Evolutionary conservation across 2,797 vertebrate genomes (phyloP).

Genomic region (Tauraco hartlaubi): DNA sequence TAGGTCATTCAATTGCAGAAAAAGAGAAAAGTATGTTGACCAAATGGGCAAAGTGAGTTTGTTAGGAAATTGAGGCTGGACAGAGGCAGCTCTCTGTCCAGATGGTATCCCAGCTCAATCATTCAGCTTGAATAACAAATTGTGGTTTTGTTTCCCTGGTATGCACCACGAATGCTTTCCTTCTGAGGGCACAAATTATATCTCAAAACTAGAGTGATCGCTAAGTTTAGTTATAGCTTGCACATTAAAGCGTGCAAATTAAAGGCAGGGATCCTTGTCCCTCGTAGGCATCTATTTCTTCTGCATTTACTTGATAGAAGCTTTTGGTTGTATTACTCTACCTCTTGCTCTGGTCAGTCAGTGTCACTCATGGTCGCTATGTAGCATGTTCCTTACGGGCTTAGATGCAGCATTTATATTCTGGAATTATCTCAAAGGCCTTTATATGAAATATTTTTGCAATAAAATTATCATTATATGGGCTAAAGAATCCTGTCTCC

Average conservation of each 20-base stretch:
- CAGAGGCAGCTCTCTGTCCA: neutral
- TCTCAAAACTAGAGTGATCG: neutral
- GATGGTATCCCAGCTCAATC: neutral
- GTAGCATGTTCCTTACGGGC: accelerated
- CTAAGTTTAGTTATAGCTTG: neutral
- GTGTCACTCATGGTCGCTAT: neutral
- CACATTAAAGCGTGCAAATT: neutral
- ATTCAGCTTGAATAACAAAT: neutral
- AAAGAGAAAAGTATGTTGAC: neutral
- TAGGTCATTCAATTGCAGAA: neutral
- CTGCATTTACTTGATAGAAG: neutral
- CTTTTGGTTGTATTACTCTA: neutral
- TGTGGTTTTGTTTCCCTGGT: neutral
- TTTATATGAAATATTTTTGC: neutral
- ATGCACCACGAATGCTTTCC: neutral
- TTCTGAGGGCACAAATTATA: neutral
- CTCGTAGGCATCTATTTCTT: neutral
- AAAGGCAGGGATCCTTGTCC: neutral
- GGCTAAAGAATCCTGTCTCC: neutral
- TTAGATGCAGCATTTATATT: neutral
- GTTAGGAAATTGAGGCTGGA: neutral
- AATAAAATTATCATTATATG: neutral
- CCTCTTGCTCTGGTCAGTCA: neutral
- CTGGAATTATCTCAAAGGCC: neutral
- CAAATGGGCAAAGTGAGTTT: neutral